Evolutionary conservation across 2,113 vertebrate species (phyloP).

Genomic region (Octodon degus): DNA sequence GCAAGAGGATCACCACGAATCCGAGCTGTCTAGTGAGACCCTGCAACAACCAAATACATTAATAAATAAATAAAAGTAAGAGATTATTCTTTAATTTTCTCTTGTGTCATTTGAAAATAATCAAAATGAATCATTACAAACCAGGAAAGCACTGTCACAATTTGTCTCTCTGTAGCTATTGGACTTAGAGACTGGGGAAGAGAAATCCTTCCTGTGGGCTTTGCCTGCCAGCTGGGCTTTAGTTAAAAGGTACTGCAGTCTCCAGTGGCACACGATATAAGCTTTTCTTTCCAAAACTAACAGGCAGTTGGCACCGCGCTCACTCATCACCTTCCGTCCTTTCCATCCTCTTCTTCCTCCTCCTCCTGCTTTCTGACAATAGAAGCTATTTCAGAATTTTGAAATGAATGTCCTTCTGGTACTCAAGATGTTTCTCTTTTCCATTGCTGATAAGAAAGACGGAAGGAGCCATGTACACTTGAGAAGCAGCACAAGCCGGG

Average conservation of each 20-base stretch:
- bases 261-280: not conserved
- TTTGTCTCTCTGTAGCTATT: not conserved
- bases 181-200: not conserved
- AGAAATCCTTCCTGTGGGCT: not conserved
- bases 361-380: slow-evolving; percentile 62
- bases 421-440: not conserved
- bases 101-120: slow-evolving; percentile 3
- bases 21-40: too few relatives aligned
- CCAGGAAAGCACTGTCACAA: slow-evolving; percentile 10
- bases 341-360: slow-evolving; percentile 1
- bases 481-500: not conserved
- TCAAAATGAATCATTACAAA: not conserved
- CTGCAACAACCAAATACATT: too few relatives aligned
- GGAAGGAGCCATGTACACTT: not conserved
- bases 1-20: too few relatives aligned
- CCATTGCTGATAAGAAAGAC: slow-evolving; percentile 6
- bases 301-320: slow-evolving; percentile 32
- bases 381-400: slow-evolving; percentile 41
- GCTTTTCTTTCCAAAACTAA: slow-evolving; percentile 71
- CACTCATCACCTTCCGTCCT: slow-evolving; percentile 44
- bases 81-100: slow-evolving; percentile 9
- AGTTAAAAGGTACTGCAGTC: not conserved
- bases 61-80: too few relatives aligned
- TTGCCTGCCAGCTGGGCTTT: slow-evolving; percentile 29
- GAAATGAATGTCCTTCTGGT: slow-evolving; percentile 43